These are phyloP conservation scores for Corydoras maculifer DNA, from an alignment of 2,113 vertebrate genomes.

Conservation along the genomic window DNA sequence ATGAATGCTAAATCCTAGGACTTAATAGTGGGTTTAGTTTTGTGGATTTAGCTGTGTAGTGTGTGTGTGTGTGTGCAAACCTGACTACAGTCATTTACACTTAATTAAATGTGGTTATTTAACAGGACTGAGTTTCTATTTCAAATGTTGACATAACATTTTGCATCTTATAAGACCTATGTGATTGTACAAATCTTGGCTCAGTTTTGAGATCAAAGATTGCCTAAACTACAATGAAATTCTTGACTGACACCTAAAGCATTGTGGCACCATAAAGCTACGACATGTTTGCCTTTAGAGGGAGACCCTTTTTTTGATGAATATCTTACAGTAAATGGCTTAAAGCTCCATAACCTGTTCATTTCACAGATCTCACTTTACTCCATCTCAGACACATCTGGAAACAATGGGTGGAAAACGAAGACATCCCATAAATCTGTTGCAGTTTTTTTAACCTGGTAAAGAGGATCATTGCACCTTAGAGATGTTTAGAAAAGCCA, in stretches of 20 bases:
- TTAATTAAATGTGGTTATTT: too few species aligned
- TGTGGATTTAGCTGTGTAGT: constrained; percentile 8
- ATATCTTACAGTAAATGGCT: constrained; percentile 31
- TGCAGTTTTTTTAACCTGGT: constrained; percentile 48
- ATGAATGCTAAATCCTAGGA: constrained; percentile 36
- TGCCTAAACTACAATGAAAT: neutral
- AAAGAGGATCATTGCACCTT: constrained; percentile 43
- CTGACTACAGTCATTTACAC: too few species aligned
- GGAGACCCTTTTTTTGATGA: constrained; percentile 18
- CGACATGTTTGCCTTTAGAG: constrained; percentile 6
- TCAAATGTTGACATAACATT: too few species aligned
- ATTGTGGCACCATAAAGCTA: neutral
- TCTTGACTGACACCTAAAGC: neutral
- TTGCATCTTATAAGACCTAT: too few species aligned
- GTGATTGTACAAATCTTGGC: too few species aligned
- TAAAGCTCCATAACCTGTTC: constrained; percentile 24
- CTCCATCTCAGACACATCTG: constrained; percentile 57
- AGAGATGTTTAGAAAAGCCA: constrained; percentile 59
- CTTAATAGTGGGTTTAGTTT: constrained; percentile 34
- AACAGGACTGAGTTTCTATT: too few species aligned
- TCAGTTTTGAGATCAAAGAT: too few species aligned
- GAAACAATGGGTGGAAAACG: constrained; percentile 60
- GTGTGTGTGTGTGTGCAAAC: too few species aligned
- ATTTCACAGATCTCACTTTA: constrained; percentile 35
- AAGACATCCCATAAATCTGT: constrained; percentile 58